Base-by-base conservation (phyloP, 2,113 vertebrate species). In the Motacilla alba region DNA sequence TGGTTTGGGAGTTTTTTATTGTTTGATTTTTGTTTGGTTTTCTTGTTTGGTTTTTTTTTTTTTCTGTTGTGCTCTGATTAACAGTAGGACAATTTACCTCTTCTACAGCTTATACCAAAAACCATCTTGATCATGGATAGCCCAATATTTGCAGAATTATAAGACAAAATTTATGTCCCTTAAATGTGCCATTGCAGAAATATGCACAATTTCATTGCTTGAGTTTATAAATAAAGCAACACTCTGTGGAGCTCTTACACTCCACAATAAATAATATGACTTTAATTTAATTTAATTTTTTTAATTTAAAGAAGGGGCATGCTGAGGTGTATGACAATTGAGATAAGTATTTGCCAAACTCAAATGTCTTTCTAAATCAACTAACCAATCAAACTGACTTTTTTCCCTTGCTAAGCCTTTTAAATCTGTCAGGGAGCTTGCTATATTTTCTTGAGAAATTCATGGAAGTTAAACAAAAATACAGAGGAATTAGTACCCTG, bases 331-430 rank as follows among this genome's bases (percentile, higher is more conserved):
- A 31, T 2, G 43, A 67, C 3, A 84, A 23, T 13, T 37, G 21
- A 82, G 18, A 1, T 64, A 53, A 56, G 5, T 49, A 41, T 37
- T 64, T 69, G 10, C 5, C 11, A 72, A 58, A 53, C 6, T 67
- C 31, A 66, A 69, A 64, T 24, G 3, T 30, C 27, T 73, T n/a
- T 9, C 16, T 47, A 39, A 83, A 86, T 6, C 8, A 75, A 60
- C 26, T 2, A 60, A 70, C 26, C 1, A 79, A 39, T 12, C 4
- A 72, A 39, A 49, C 1, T 2, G 0, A 2, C 4, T 23, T 2
- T 10, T 69, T 53, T 87, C 26, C 4, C 14, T 55, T 33, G 5
- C 8, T 39, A 35, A 69, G 0, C 1, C 10, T 60, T 82, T 76
- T 43, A 77, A 73, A n/a, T 21, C 13, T n/a, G 8, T 35, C 14